Evolutionary conservation across 2,888 invertebrate species (phyloP).

Genomic region (Linnaemya vulpina): DNA sequence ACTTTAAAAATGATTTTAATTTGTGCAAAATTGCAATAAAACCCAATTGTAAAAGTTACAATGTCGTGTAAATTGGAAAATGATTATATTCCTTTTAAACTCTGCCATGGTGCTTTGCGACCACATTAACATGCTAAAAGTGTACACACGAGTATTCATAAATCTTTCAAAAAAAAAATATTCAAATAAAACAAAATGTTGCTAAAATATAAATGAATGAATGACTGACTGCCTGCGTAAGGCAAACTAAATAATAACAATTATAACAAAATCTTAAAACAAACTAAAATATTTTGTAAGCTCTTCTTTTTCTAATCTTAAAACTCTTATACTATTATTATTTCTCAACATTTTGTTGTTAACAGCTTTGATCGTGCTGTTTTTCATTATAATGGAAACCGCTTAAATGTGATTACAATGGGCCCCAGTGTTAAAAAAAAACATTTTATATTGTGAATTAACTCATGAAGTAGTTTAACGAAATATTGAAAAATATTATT

Average conservation of each 20-base stretch:
- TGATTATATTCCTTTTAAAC: neutral
- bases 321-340: too few species aligned
- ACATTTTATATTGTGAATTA: too few species aligned
- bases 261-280: slow-evolving; percentile 24
- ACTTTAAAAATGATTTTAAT: too few species aligned
- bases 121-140: slow-evolving; percentile 23
- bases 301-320: neutral
- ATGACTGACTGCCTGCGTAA: neutral
- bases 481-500: too few species aligned
- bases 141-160: slow-evolving; percentile 24
- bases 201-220: neutral
- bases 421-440: neutral
- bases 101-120: neutral
- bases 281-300: slow-evolving; percentile 35
- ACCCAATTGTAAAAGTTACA: too few species aligned
- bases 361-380: neutral
- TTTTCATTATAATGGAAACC: slow-evolving; percentile 7
- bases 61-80: neutral
- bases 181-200: slow-evolving; percentile 4
- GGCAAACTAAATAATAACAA: neutral
- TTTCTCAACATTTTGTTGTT: neutral
- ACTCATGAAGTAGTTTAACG: too few species aligned
- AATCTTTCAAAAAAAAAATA: neutral
- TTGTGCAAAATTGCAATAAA: too few species aligned
- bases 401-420: neutral